These are phyloP conservation scores for Arenicola marina DNA, from an alignment of 2,888 invertebrate species.

Conservation along the genomic window DNA sequence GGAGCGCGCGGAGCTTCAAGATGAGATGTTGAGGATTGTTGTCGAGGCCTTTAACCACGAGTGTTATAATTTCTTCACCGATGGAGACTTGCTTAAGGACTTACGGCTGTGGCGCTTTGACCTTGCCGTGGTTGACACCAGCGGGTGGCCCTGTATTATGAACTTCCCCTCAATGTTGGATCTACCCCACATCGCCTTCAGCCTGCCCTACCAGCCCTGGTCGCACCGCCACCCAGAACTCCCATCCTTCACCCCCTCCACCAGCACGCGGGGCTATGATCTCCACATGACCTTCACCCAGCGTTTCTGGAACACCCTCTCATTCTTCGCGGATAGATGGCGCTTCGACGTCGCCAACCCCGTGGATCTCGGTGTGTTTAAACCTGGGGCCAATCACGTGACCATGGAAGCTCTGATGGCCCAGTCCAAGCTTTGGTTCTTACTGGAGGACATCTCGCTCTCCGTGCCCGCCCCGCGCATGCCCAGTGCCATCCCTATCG, in stretches of 20 bases:
- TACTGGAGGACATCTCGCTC: not conserved
- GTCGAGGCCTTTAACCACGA: not conserved
- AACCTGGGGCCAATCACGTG: no score
- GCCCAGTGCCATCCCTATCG: not conserved
- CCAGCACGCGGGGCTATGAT: no score
- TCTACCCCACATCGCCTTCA: not conserved
- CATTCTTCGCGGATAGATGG: not conserved
- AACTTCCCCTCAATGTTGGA: not conserved
- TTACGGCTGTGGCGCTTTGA: not conserved
- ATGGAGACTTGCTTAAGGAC: not conserved
- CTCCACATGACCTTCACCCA: not conserved
- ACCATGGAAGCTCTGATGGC: not conserved
- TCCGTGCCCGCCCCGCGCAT: not conserved
- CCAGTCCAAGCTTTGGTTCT: not conserved
- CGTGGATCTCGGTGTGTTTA: not conserved
- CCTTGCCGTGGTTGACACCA: not conserved
- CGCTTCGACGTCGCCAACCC: not conserved
- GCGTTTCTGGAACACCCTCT: not conserved
- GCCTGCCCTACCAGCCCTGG: not conserved
- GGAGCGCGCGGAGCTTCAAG: not conserved
- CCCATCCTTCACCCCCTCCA: not conserved
- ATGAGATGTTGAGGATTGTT: not conserved
- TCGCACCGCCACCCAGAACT: not conserved
- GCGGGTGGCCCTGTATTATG: not conserved
- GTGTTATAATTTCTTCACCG: not conserved